These are phyloP conservation scores for Cataglyphis livida DNA, from an alignment of 2,888 invertebrate genomes.

Conservation along the genomic window DNA sequence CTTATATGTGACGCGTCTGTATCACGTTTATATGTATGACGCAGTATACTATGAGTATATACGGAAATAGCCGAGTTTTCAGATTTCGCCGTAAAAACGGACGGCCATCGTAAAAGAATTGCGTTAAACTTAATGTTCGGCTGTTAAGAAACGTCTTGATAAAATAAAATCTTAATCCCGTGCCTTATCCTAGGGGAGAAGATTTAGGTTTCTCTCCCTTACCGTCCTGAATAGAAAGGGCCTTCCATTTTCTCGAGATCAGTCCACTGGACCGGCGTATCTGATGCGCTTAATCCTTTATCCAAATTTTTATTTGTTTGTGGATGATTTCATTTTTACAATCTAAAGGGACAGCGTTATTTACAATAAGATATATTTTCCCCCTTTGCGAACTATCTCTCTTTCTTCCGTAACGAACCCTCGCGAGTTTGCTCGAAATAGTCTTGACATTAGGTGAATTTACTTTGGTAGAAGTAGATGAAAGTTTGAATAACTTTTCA, in stretches of 20 bases:
- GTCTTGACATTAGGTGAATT: background rate
- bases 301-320: slow-evolving; percentile 41
- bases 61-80: slow-evolving; percentile 62
- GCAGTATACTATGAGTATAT: background rate
- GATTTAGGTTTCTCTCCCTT: slow-evolving; percentile 75
- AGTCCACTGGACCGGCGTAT: slow-evolving; percentile 61
- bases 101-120: slow-evolving; percentile 77
- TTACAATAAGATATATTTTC: background rate
- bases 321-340: slow-evolving; percentile 14
- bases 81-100: slow-evolving; percentile 74
- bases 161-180: slow-evolving; percentile 81
- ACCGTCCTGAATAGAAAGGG: background rate
- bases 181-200: slow-evolving; percentile 61
- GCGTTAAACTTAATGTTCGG: slow-evolving; percentile 78
- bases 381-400: background rate
- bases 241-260: slow-evolving; percentile 37
- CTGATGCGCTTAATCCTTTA: slow-evolving; percentile 54
- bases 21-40: background rate
- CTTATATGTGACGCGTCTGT: slow-evolving; percentile 24
- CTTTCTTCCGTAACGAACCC: background rate
- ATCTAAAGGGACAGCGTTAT: background rate
- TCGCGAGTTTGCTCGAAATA: background rate
- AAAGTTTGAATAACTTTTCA: background rate
- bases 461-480: background rate
- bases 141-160: slow-evolving; percentile 78